Evolutionary conservation across 1,140 invertebrate genomes (phyloP), one percentile per base, ranked within the genome.

Genomic region (Pteromalus puparum): DNA sequence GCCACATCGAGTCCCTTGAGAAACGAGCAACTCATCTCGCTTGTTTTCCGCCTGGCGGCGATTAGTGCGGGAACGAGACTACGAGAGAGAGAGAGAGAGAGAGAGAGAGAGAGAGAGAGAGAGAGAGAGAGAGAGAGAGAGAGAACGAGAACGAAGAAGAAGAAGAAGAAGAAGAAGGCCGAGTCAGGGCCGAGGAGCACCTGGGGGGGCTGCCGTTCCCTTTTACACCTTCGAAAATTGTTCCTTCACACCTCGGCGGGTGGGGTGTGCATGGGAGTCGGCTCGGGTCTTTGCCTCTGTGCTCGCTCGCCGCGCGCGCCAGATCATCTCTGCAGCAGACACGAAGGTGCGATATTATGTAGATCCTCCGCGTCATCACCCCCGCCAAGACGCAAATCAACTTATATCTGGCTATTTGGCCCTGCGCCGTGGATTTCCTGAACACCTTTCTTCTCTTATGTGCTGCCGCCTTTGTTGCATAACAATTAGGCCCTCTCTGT

Each of bases 11-110:
- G 48, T 65, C 80, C 73, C 80, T 80, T 82, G 81, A 79, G 86
- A 87, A 89, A 88, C 86, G 83, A 87, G 89, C 90, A 88, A 91
- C 90, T 91, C 90, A 91, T 90, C 88, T 87, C 88, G 89, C 90
- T 90, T 90, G 89, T 90, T 90, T 91, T 89, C 90, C 90, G 89
- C 88, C 88, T 88, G 86, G 88, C 87, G 88, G 87, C 88, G 89
- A 91, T 91, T 91, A 90, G 90, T 87, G 87, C 28, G 26, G 10
- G 74, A 67, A 67, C 72, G 48, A 61, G 53, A 18, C 53, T 61
- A n/a, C 21, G 6, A 7, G 18, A 21, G 18, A 18, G 53, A 53
- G 18, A 18, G 48, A 18, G 48, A 18, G 18, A 15, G 48, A 65
- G 30, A 30, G 30, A 15, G 67, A 53, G 26, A 21, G 65, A 70